Evolutionary conservation across 2,113 vertebrate genomes (phyloP).

Genomic region (Bothrops jararaca): DNA sequence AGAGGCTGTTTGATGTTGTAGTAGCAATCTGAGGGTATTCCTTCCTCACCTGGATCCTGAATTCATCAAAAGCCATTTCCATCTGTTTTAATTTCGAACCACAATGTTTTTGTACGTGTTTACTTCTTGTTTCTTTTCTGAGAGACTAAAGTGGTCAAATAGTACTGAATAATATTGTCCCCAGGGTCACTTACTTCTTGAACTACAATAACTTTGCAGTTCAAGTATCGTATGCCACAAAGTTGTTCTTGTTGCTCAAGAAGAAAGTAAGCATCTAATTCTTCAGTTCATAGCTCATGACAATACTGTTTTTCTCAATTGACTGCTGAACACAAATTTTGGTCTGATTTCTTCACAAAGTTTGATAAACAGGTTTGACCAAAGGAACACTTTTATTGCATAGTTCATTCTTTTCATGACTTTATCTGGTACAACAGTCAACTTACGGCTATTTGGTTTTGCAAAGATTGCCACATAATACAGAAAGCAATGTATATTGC

Average conservation of each 20-base stretch:
- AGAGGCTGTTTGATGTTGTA: background rate
- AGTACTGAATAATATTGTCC: background rate
- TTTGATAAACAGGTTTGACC: background rate
- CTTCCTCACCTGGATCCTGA: background rate
- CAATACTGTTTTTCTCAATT: background rate
- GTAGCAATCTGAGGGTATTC: background rate
- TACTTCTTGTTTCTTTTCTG: background rate
- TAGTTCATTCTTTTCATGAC: background rate
- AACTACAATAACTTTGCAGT: background rate
- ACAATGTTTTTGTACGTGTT: background rate
- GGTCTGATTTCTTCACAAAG: background rate
- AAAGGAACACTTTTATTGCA: background rate
- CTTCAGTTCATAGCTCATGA: background rate
- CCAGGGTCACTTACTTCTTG: background rate
- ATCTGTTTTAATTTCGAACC: background rate
- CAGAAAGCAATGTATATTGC: background rate
- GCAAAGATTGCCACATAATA: background rate
- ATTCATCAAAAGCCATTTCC: background rate
- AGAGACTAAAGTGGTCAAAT: background rate
- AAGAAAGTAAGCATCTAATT: background rate
- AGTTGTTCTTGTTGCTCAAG: background rate
- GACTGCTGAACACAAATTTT: background rate
- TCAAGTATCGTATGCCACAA: background rate
- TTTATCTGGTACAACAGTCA: background rate
- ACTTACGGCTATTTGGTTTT: background rate